Conservation (phyloP, 1,140 invertebrate species). For the Drosophila parabipectinata region DNA sequence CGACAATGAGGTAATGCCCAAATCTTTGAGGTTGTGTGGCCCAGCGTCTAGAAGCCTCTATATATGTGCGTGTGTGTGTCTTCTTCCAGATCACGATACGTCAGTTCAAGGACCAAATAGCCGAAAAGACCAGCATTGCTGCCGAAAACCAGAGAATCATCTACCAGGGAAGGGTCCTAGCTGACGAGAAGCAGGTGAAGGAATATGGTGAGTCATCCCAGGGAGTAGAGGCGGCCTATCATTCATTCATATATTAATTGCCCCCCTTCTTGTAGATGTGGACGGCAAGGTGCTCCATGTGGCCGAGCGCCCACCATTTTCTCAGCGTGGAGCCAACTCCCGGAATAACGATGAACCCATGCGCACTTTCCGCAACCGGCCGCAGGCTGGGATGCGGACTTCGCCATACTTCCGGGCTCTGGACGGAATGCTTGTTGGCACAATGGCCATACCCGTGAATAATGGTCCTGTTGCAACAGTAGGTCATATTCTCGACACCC, state of each 20-base stretch:
- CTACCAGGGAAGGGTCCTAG: conserved; percentile 95
- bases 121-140: conserved; percentile 90
- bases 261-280: conserved; percentile 87
- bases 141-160: conserved; percentile 94
- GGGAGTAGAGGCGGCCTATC: background rate
- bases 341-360: conserved; percentile 83
- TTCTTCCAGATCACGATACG: conserved; percentile 90
- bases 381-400: conserved; percentile 71
- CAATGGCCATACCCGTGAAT: conserved; percentile 86
- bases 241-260: background rate
- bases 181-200: conserved; percentile 94
- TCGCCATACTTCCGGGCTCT: conserved; percentile 77
- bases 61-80: background rate
- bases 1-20: conserved; percentile 91
- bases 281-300: conserved; percentile 96
- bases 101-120: conserved; percentile 94
- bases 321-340: conserved; percentile 66
- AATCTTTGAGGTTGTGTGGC: conserved; percentile 43
- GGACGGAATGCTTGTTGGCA: conserved; percentile 85
- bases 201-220: conserved; percentile 90
- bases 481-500: background rate
- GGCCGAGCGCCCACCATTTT: conserved; percentile 92
- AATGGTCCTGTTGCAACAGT: conserved; percentile 60
- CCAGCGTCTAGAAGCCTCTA: conserved; percentile 28
- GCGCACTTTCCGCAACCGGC: conserved; percentile 69